Evolutionary conservation across 2,797 vertebrate species (phyloP).

Genomic region (Pyrocephalus nanus): DNA sequence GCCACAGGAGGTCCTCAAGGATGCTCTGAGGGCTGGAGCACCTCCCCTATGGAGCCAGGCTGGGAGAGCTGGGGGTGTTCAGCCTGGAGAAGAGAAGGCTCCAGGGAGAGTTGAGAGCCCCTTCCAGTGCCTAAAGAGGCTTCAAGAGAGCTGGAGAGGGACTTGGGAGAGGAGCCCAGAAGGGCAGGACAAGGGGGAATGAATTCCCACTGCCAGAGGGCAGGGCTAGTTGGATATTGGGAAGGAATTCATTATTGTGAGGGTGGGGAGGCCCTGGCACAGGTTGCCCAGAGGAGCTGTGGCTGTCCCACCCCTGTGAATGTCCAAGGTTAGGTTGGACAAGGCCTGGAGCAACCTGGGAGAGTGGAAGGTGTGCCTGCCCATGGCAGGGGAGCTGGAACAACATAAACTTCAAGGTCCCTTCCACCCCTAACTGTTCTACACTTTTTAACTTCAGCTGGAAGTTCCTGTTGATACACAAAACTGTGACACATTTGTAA

Average conservation of each 20-base stretch:
- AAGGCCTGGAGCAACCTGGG: rapidly evolving
- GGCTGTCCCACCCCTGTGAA: not conserved
- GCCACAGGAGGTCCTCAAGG: not conserved
- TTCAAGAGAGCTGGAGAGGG: not conserved
- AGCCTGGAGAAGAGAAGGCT: not conserved
- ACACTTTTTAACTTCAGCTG: not conserved
- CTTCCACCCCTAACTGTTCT: not conserved
- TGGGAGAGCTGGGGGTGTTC: not conserved
- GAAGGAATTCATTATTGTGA: rapidly evolving
- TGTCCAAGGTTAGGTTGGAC: not conserved
- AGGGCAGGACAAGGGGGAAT: not conserved
- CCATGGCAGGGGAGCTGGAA: too few relatives aligned
- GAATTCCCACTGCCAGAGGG: not conserved
- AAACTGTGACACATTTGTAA: not conserved
- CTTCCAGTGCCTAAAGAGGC: rapidly evolving
- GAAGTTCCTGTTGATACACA: not conserved
- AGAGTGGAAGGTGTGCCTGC: rapidly evolving
- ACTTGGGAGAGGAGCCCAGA: not conserved
- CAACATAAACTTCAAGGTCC: not conserved
- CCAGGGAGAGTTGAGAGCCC: not conserved
- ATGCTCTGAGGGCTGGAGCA: not conserved
- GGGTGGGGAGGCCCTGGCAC: not conserved
- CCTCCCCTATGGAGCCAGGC: not conserved
- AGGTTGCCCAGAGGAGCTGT: not conserved
- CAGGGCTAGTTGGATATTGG: rapidly evolving